Base-by-base conservation (phyloP, 1,140 invertebrate species). In the Sinonovacula constricta region DNA sequence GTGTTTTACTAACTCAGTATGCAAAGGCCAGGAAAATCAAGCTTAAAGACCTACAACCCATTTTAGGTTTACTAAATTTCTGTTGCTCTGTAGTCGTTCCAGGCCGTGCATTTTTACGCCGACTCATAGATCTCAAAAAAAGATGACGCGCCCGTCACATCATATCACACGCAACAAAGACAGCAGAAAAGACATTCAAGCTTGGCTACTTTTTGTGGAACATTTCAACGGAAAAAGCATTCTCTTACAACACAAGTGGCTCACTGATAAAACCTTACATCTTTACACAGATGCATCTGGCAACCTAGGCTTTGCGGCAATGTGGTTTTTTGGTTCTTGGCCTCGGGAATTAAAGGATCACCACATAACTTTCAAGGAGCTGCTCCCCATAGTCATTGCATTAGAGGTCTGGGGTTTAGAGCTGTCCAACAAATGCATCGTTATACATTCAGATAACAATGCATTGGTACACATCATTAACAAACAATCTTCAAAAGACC, bases 401-500 rank as follows among this genome's bases (percentile, higher is more conserved):
- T 7, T 72, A 22, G 68, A 72, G 56, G 68, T 63, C 7, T 74
- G 75, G 80, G 59, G 74, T n/a, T 15, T 34, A 0, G 1, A 24
- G 1, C 34, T 82, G 1, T 4, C 1, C 2, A 75, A 79, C 49
- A 15, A 31, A 5, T 63, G 62, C 28, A 34, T 78, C 0, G 26
- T 82, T 5, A 24, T 80, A 10, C 53, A 70, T 30, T 51, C 63
- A 1, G 80, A 80, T 26, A 80, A 80, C 36, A 4, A n/a, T 22
- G 68, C 68, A 28, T 51, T 80, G 15, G 68, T 72, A 14, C 24
- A 65, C 51, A 71, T 80, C 4, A 67, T 80, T 0, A 80, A 74
- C 45, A 51, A 54, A 68, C 54, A 66, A 10, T 53, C 70, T 0
- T 62, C 24, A 12, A 31, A 36, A 59, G 33, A 22, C 18, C 2